A percentile compares a stretch with the other conserved stretches of the same genome.
phyloP scores from a whole-genome alignment of 2,888 invertebrate genomes.

The Sussaba pulchella region DNA sequence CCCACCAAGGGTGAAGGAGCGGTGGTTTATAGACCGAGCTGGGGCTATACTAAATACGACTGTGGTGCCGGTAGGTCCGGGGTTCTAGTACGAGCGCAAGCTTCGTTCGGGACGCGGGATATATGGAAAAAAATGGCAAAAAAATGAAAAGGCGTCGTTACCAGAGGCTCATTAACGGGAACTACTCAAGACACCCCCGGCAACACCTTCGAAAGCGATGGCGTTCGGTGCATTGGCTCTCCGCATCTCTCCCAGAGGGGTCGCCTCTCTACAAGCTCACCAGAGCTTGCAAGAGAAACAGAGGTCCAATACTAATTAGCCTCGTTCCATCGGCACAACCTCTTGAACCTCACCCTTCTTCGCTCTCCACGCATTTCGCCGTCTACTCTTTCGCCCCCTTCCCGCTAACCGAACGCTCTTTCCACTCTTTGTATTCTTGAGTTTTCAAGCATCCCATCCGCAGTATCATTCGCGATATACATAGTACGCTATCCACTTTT shows the following conservation, averaged over 20 bases:
- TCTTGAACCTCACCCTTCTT: conserved; percentile 41
- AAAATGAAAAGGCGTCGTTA: conserved; percentile 78
- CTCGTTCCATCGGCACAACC: conserved; percentile 68
- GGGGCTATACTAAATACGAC: conserved; percentile 4
- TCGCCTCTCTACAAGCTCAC: conserved; percentile 45
- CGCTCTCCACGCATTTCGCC: conserved; percentile 52
- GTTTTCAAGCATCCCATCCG: conserved; percentile 29
- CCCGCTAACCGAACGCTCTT: conserved; percentile 16
- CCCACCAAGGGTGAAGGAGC: conserved; percentile 12
- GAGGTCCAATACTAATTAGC: conserved; percentile 78
- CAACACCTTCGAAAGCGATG: conserved; percentile 74
- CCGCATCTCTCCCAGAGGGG: conserved; percentile 38
- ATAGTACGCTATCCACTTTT: conserved; percentile 15
- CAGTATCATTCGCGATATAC: neutral
- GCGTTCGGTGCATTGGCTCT: conserved; percentile 48
- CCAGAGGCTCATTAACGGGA: conserved; percentile 81
- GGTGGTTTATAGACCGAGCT: neutral
- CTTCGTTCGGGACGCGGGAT: conserved; percentile 66
- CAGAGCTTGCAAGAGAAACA: conserved; percentile 63
- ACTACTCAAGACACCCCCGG: conserved; percentile 79
- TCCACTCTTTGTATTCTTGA: conserved; percentile 38
- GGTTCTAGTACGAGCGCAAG: conserved; percentile 1
- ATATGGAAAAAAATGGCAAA: conserved; percentile 74
- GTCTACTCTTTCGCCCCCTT: conserved; percentile 49
- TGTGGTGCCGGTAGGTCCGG: conserved; percentile 24